phyloP scores from a whole-genome alignment of 2,888 invertebrate species.

The Willowsia nigromaculata region DNA sequence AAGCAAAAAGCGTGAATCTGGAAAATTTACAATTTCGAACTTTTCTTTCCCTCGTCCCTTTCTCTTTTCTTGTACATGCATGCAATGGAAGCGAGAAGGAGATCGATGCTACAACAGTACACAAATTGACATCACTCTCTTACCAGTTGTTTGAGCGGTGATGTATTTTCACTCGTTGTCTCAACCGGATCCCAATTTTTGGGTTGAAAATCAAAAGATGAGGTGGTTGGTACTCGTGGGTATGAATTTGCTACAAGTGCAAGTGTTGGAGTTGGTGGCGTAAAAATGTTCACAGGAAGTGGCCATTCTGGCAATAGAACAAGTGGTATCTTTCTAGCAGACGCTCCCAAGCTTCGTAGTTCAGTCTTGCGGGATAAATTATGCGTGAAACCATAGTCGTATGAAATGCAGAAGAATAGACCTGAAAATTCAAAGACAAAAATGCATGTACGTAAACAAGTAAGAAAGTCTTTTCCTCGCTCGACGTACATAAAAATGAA shows the following conservation, averaged over 20 bases:
- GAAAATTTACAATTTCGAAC: conserved; percentile 49
- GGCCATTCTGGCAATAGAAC: conserved; percentile 78
- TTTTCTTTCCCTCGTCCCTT: not conserved
- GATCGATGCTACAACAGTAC: not conserved
- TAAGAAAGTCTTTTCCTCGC: not conserved
- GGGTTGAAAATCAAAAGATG: conserved; percentile 75
- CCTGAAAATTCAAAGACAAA: conserved; percentile 64
- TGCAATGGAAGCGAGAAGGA: not conserved
- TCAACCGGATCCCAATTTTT: conserved; percentile 76
- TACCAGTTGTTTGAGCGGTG: conserved; percentile 74
- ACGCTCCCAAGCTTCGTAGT: conserved; percentile 53
- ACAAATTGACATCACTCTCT: conserved; percentile 49
- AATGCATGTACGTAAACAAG: not conserved
- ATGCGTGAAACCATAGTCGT: conserved; percentile 77
- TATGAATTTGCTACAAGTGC: conserved; percentile 77
- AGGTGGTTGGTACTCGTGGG: conserved; percentile 73
- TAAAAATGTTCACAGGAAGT: conserved; percentile 77
- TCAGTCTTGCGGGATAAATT: conserved; percentile 77
- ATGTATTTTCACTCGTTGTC: conserved; percentile 66
- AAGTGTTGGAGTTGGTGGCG: conserved; percentile 75
- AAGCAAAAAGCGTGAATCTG: conserved; percentile 45
- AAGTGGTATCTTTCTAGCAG: conserved; percentile 70
- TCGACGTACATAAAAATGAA: not conserved
- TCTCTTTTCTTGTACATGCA: not conserved
- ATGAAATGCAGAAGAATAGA: conserved; percentile 77